A percentile compares a stretch with the other conserved stretches of the same genome.
phyloP scores from a whole-genome alignment of 2,113 vertebrate species.

The Xerus inauris region DNA sequence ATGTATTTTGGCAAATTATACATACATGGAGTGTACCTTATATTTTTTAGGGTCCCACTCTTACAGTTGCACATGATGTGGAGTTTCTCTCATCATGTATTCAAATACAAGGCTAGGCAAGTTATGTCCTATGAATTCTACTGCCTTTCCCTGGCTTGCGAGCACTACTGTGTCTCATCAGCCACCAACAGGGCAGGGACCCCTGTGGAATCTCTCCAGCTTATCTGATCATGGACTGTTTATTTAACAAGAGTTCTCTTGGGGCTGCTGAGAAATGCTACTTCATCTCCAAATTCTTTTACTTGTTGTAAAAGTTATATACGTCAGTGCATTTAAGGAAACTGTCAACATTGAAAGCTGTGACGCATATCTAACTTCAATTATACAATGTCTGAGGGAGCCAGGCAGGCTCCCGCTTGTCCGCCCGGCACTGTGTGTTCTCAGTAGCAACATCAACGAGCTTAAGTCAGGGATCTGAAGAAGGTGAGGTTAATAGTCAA shows the following conservation, averaged over 20 bases:
- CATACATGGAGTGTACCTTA: too few species aligned
- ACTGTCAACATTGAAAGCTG: not conserved
- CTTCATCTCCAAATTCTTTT: not conserved
- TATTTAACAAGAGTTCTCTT: not conserved
- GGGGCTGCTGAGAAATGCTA: not conserved
- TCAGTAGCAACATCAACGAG: slow-evolving; percentile 44
- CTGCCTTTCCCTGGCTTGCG: not conserved
- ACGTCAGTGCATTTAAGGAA: not conserved
- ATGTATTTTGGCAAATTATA: too few species aligned
- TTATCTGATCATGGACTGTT: not conserved
- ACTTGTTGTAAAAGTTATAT: not conserved
- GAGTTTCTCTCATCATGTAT: too few species aligned
- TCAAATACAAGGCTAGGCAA: too few species aligned
- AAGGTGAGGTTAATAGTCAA: slow-evolving; percentile 65
- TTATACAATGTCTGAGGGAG: slow-evolving; percentile 27
- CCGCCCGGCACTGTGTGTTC: not conserved
- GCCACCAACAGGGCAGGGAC: not conserved
- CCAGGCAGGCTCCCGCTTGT: slow-evolving; percentile 70
- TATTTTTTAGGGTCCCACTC: too few species aligned
- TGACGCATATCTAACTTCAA: slow-evolving; percentile 36
- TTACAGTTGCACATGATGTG: too few species aligned
- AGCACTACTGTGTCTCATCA: not conserved
- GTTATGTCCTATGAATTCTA: too few species aligned
- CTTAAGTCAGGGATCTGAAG: slow-evolving; percentile 55
- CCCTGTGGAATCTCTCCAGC: rapidly evolving